Conservation (phyloP, 2,797 vertebrate species). For the Acomys russatus region DNA sequence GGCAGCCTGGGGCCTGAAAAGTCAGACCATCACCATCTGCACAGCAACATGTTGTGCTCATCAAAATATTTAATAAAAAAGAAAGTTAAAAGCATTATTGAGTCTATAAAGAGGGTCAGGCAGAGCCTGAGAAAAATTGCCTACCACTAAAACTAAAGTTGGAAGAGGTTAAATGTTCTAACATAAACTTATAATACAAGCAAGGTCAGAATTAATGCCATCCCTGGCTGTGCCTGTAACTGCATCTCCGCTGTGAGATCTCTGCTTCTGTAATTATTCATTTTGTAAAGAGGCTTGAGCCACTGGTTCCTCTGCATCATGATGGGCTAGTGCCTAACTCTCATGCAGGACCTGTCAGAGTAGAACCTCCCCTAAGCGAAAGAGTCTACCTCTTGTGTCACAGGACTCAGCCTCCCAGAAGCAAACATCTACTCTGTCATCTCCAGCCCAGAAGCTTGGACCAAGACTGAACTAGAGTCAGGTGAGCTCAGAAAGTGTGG, state of each 20-base stretch:
- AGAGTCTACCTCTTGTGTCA: background rate
- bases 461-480: background rate
- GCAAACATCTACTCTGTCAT: background rate
- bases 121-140: background rate
- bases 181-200: background rate
- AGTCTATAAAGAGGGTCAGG: conserved; percentile 18
- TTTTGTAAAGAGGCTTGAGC: background rate
- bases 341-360: background rate
- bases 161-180: conserved; percentile 35
- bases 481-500: background rate
- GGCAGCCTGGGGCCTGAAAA: conserved; percentile 56
- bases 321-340: background rate
- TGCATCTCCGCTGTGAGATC: background rate
- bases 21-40: conserved; percentile 65
- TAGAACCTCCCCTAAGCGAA: background rate
- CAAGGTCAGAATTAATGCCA: background rate
- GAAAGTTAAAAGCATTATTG: conserved; percentile 50
- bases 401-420: background rate
- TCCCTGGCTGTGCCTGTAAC: background rate
- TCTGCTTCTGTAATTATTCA: background rate
- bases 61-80: conserved; percentile 70
- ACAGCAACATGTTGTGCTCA: conserved; percentile 51
- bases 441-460: background rate
- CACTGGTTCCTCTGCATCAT: background rate
- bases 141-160: background rate